Percentiles rank a stretch among this genome's conserved stretches.
phyloP scores from a whole-genome alignment of 2,888 invertebrate species.

The Drosophila meridiana region DNA sequence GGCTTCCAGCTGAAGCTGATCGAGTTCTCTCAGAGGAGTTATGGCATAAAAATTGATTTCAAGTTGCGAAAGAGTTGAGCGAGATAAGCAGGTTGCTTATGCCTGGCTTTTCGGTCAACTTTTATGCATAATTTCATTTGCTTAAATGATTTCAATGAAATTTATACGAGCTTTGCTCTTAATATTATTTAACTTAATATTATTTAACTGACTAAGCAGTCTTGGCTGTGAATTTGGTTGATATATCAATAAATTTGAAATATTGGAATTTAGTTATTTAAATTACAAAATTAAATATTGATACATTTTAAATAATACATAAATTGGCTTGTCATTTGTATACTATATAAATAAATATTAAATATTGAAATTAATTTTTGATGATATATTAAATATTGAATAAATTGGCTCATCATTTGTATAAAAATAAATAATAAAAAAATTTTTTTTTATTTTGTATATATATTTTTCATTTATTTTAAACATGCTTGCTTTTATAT shows the following conservation, averaged over 20 bases:
- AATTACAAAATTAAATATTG: neutral
- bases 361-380: neutral
- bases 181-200: too few species aligned
- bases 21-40: neutral
- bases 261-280: neutral
- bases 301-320: neutral
- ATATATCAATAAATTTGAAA: neutral
- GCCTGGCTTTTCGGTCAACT: neutral
- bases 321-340: neutral
- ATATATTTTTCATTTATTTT: neutral
- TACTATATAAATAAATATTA: neutral
- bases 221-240: neutral
- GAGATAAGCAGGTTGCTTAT: neutral
- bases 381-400: too few species aligned
- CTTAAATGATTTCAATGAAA: neutral
- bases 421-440: too few species aligned
- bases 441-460: neutral
- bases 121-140: neutral
- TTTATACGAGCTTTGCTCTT: neutral
- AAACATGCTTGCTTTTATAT: neutral
- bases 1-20: slow-evolving; percentile 14
- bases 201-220: too few species aligned
- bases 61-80: neutral
- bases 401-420: too few species aligned
- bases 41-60: slow-evolving; percentile 15